phyloP scores from a whole-genome alignment of 2,797 vertebrate genomes.

The Salarias fasciatus region DNA sequence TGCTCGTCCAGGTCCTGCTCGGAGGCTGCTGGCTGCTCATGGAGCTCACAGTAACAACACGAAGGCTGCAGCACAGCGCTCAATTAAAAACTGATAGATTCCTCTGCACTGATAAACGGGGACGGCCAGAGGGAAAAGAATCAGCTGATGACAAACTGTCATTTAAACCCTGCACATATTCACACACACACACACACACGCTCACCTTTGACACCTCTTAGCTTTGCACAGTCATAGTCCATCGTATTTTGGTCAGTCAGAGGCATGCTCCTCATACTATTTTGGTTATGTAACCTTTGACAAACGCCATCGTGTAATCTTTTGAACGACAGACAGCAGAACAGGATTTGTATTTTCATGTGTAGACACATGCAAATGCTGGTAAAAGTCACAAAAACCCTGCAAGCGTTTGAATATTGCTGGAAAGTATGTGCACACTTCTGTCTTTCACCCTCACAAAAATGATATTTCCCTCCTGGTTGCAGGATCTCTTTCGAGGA shows the following conservation, averaged over 20 bases:
- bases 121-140: slow-evolving; percentile 7
- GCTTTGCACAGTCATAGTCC: slow-evolving; percentile 21
- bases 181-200: background rate
- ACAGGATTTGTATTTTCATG: slow-evolving; percentile 21
- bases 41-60: slow-evolving; percentile 24
- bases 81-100: slow-evolving; percentile 42
- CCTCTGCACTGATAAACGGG: slow-evolving; percentile 27
- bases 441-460: background rate
- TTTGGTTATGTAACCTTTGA: slow-evolving; percentile 28
- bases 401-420: background rate
- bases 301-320: slow-evolving; percentile 14
- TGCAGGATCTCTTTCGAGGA: too few species aligned
- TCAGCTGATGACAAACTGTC: slow-evolving; percentile 22
- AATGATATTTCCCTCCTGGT: too few species aligned
- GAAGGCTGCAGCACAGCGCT: slow-evolving; percentile 33
- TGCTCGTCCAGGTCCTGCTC: slow-evolving; percentile 44
- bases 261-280: slow-evolving; percentile 24
- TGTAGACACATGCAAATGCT: too few species aligned
- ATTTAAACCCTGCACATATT: background rate
- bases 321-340: slow-evolving; percentile 12
- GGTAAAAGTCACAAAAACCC: background rate
- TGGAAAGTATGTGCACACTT: background rate
- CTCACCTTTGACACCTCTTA: slow-evolving; percentile 24
- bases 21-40: slow-evolving; percentile 33
- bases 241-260: slow-evolving; percentile 30